Evolutionary conservation across 2,888 invertebrate genomes (phyloP).

Genomic region (Digitonthophagus gazella): DNA sequence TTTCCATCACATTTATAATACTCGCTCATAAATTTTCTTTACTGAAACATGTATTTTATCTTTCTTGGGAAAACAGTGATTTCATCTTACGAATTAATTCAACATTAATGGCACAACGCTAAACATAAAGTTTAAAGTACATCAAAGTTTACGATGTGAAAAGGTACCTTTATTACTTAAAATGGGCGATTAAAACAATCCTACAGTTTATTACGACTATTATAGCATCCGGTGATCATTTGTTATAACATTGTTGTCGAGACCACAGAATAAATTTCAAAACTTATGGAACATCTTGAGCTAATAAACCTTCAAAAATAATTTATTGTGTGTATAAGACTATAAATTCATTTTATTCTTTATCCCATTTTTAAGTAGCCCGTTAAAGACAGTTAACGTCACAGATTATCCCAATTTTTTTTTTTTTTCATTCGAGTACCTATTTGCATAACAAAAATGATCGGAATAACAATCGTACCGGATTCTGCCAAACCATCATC

Average conservation of each 20-base stretch:
- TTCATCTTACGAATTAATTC: no score
- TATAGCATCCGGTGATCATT: neutral
- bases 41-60: no score
- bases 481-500: neutral
- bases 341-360: neutral
- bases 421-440: no score
- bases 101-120: neutral
- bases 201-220: neutral
- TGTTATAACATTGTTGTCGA: neutral
- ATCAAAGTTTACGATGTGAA: neutral
- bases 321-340: neutral
- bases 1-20: no score
- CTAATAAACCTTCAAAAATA: neutral
- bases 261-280: neutral
- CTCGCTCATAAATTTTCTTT: no score
- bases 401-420: no score
- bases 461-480: neutral
- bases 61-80: no score
- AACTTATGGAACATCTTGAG: neutral
- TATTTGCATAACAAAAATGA: neutral
- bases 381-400: neutral
- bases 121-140: no score
- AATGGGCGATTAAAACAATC: neutral
- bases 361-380: neutral
- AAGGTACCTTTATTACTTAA: no score